Conservation (phyloP, 1,140 invertebrate genomes). For the Aphelinus certus region DNA sequence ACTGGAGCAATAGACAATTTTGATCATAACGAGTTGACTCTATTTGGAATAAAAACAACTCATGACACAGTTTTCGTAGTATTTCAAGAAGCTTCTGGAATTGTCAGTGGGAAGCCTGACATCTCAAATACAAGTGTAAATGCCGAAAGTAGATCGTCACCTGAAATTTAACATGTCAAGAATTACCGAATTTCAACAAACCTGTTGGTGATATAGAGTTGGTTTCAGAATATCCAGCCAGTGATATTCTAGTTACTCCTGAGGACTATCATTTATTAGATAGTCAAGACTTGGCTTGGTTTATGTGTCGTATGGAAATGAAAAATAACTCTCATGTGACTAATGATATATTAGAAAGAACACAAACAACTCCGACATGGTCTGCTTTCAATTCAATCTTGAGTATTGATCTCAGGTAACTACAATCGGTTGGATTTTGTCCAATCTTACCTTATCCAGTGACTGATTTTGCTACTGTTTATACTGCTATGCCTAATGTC, state of each 20-base stretch:
- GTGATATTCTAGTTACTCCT: background rate
- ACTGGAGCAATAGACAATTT: conserved; percentile 43
- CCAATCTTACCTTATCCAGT: conserved; percentile 28
- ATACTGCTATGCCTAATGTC: conserved; percentile 32
- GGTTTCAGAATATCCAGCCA: background rate
- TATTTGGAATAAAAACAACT: conserved; percentile 32
- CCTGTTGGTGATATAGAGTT: too few species aligned
- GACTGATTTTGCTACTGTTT: conserved; percentile 23
- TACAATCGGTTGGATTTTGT: conserved; percentile 23
- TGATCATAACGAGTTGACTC: conserved; percentile 39
- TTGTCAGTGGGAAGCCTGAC: too few species aligned
- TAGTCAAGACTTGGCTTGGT: conserved; percentile 18
- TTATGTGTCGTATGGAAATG: conserved; percentile 23
- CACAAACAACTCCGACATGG: conserved; percentile 16
- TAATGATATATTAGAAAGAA: background rate
- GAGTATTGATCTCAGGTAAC: background rate
- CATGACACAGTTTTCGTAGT: conserved; percentile 39
- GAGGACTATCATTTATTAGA: background rate
- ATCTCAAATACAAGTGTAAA: background rate
- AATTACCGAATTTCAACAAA: conserved; percentile 1
- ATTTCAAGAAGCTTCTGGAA: conserved; percentile 32
- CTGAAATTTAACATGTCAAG: conserved; percentile 19
- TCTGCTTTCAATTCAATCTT: conserved; percentile 30
- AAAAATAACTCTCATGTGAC: background rate
- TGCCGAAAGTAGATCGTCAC: conserved; percentile 11